Conservation (phyloP, 2,888 invertebrate species). For the Drosophila bunnanda region DNA sequence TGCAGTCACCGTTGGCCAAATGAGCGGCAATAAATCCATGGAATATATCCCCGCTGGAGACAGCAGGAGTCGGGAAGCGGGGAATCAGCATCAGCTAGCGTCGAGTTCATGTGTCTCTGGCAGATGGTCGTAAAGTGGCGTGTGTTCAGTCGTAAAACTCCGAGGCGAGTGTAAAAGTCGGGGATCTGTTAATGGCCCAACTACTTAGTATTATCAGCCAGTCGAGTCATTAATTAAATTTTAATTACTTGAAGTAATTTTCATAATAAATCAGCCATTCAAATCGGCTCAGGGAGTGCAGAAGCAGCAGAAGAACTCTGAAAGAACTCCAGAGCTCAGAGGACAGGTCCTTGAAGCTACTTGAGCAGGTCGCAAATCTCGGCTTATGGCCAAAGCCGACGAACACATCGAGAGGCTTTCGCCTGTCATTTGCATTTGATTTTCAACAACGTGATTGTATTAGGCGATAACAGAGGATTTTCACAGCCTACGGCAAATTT, state of each 20-base stretch:
- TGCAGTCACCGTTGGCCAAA: slow-evolving; percentile 45
- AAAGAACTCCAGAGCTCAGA: background rate
- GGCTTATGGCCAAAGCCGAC: slow-evolving; percentile 18
- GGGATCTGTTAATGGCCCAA: slow-evolving; percentile 30
- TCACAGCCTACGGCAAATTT: background rate
- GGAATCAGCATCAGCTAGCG: slow-evolving; percentile 16
- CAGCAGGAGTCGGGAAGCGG: slow-evolving; percentile 23
- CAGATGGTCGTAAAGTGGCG: slow-evolving; percentile 45
- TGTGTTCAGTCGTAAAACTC: slow-evolving; percentile 57
- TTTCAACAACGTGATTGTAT: slow-evolving; percentile 25
- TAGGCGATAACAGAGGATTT: slow-evolving; percentile 1
- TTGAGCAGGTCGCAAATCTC: slow-evolving; percentile 10
- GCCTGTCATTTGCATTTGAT: slow-evolving; percentile 41
- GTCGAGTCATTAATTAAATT: slow-evolving; percentile 53
- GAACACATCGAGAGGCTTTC: slow-evolving; percentile 38
- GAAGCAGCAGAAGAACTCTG: background rate
- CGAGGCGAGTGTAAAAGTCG: slow-evolving; percentile 30
- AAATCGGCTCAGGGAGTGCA: slow-evolving; percentile 9
- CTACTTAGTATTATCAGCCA: slow-evolving; percentile 40
- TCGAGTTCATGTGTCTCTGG: slow-evolving; percentile 45
- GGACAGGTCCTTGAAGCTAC: slow-evolving; percentile 11
- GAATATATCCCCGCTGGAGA: slow-evolving; percentile 51
- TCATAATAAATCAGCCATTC: slow-evolving; percentile 47
- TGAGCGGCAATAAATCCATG: slow-evolving; percentile 51
- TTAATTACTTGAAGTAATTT: slow-evolving; percentile 49